Evolutionary conservation across 2,797 vertebrate genomes (phyloP).

Genomic region (Spheniscus humboldti): DNA sequence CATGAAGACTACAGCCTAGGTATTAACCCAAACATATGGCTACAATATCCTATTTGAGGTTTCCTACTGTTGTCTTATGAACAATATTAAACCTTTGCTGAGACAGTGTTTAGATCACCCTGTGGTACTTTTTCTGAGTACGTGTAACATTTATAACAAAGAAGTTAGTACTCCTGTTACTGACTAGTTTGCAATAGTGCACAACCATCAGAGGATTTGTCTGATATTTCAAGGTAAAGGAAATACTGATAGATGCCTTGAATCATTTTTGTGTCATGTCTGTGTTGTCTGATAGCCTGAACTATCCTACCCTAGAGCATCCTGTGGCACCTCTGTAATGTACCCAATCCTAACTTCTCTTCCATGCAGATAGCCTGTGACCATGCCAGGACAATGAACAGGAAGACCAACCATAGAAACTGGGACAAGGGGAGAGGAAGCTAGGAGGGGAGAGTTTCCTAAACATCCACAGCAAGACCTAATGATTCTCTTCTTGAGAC

Average conservation of each 20-base stretch:
- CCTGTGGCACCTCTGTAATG: background rate
- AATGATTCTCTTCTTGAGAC: background rate
- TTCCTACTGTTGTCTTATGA: background rate
- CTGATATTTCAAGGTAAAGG: background rate
- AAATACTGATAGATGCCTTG: background rate
- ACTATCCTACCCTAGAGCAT: background rate
- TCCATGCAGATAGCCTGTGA: background rate
- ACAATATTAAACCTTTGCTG: background rate
- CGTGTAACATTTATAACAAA: background rate
- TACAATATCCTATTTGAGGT: background rate
- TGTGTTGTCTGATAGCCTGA: background rate
- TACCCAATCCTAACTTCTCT: accelerated
- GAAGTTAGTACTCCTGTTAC: background rate
- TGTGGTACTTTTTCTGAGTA: background rate
- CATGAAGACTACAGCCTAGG: no score
- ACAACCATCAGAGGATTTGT: background rate
- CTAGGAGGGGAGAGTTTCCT: background rate
- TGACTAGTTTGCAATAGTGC: background rate
- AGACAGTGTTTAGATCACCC: background rate
- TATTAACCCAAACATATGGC: no score
- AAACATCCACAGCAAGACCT: background rate
- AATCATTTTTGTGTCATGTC: background rate
- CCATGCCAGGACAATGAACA: background rate
- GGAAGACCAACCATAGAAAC: background rate
- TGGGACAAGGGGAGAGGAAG: background rate